A percentile compares a stretch with the other conserved stretches of the same genome.
phyloP scores from a whole-genome alignment of 2,113 vertebrate species.

The Zingel zingel region DNA sequence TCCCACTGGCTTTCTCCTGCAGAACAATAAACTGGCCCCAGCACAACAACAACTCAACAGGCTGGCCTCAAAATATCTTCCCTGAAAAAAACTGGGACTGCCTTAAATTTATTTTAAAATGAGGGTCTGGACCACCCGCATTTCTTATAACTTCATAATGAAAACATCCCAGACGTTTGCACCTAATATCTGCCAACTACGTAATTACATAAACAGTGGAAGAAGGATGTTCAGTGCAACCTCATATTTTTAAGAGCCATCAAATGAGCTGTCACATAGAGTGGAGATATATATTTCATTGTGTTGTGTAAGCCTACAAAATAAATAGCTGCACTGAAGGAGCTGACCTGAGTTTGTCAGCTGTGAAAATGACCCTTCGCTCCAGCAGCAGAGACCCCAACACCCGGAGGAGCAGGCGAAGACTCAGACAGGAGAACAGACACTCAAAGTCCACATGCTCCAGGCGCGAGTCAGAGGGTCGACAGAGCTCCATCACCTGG shows the following conservation, averaged over 20 bases:
- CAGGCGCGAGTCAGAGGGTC: constrained; percentile 92
- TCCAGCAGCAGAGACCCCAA: constrained; percentile 95
- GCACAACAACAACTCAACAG: constrained; percentile 29
- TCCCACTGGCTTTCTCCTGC: constrained; percentile 62
- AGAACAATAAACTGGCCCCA: constrained; percentile 63
- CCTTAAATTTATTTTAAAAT: constrained; percentile 35
- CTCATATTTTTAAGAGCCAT: not conserved
- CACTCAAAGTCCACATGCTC: constrained; percentile 95
- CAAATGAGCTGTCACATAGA: not conserved
- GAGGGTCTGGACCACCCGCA: constrained; percentile 55
- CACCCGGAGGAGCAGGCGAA: constrained; percentile 92
- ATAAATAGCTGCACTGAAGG: not conserved
- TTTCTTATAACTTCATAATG: constrained; percentile 22
- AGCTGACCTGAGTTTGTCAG: constrained; percentile 92
- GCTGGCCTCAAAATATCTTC: constrained; percentile 60
- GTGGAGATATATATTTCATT: not conserved
- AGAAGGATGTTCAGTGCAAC: not conserved
- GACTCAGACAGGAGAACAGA: constrained; percentile 91
- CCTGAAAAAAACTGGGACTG: constrained; percentile 37
- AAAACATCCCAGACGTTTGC: constrained; percentile 9
- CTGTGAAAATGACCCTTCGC: constrained; percentile 94
- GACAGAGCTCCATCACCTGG: constrained; percentile 93
- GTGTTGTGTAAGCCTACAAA: not conserved
- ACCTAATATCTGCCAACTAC: not conserved
- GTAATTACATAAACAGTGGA: constrained; percentile 26